Conservation (phyloP, 2,888 invertebrate genomes). For the Calliscelio sp. region DNA sequence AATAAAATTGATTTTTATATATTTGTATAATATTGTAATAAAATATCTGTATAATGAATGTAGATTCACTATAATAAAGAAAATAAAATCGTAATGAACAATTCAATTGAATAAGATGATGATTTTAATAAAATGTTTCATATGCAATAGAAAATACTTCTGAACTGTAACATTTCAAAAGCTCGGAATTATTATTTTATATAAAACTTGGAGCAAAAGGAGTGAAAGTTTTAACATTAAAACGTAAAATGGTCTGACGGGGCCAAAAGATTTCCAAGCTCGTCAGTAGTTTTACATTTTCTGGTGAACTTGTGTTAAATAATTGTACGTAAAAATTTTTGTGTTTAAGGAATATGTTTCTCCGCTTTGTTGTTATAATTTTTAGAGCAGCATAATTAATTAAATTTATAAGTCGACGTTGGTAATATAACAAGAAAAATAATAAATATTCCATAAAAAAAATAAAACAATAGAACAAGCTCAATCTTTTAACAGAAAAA, state of each 20-base stretch:
- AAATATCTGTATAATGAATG: no score
- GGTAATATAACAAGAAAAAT: neutral
- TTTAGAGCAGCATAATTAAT: neutral
- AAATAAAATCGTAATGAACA: neutral
- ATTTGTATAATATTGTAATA: no score
- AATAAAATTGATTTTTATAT: no score
- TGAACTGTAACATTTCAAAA: constrained; percentile 10
- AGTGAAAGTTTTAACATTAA: constrained; percentile 64
- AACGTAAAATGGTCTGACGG: constrained; percentile 38
- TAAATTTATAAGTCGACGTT: neutral
- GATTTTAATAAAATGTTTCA: constrained; percentile 16
- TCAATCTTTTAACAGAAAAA: neutral
- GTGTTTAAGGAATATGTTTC: neutral
- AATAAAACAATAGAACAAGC: neutral
- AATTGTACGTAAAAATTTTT: constrained; percentile 14
- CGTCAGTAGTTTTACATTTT: constrained; percentile 34
- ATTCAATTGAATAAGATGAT: neutral
- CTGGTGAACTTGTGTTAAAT: constrained; percentile 25
- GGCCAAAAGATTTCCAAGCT: constrained; percentile 44
- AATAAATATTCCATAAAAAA: neutral
- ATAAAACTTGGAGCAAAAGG: constrained; percentile 36
- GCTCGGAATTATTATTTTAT: constrained; percentile 45
- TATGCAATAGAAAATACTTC: constrained; percentile 3
- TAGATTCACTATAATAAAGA: neutral
- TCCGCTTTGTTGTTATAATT: neutral